Evolutionary conservation across 2,797 vertebrate species (phyloP), one percentile per base, ranked within the genome.

Genomic region (Anguilla megastoma): DNA sequence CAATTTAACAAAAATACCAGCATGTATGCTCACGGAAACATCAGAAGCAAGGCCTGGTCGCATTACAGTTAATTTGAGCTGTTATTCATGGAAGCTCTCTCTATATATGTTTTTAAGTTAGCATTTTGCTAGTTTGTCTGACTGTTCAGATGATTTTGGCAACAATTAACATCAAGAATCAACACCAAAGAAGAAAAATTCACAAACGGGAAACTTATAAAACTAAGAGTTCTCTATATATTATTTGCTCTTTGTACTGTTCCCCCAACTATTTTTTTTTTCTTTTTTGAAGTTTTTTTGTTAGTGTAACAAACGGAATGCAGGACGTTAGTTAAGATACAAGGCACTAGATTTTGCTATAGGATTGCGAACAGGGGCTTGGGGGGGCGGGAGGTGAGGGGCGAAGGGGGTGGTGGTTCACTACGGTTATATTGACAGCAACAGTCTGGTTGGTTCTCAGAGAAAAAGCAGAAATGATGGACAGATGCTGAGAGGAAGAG

Each of bases 261-360:
- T 66, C 63, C 58, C 56, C 87, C 85, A 86, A 88, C 85, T 76
- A 84, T 66, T 89, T 60, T 56, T 69, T n/a, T 86, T 56, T 74
- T 83, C 27, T 30, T 50, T 86, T 33, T 80, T 27, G 84, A 45
- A 83, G 71, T 41, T 27, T 93, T 48, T 87, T 90, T 89, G 84
- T 87, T 90, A 90, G 50, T 84, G 91, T 90, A 90, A 92, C 85
- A 91, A 90, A 90, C 90, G 93, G 93, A 95, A 93, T 91, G 92
- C 88, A 93, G 94, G 94, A 94, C 88, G 10, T 94, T 94, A 90
- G 89, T 92, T 90, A 89, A 88, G 89, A 94, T 93, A 95, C 94
- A 96, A 96, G 96, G 96, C 96, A 96, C 96, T 95, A 96, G 92
- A 95, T 94, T 91, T 94, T 95, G 94, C 95, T 95, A 95, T 94